These are phyloP conservation scores for Nemapogon koenigi DNA, from an alignment of 2,888 invertebrate species.

Conservation along the genomic window DNA sequence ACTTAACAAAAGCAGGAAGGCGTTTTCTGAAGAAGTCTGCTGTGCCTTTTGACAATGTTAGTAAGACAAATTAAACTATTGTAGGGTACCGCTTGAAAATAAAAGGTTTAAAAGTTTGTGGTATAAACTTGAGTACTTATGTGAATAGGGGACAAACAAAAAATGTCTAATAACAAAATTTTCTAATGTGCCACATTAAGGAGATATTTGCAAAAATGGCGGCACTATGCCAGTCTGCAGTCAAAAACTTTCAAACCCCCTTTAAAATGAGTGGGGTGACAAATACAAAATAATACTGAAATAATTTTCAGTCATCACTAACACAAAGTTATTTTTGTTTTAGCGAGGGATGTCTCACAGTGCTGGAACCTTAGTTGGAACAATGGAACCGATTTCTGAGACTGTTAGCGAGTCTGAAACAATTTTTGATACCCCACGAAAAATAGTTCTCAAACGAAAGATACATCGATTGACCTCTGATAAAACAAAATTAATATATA, in stretches of 20 bases:
- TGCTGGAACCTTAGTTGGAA: too few relatives aligned
- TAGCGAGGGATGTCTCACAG: neutral
- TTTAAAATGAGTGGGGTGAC: too few relatives aligned
- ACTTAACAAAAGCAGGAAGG: constrained; percentile 15
- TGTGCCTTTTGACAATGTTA: constrained; percentile 4
- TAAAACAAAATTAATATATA: constrained; percentile 2
- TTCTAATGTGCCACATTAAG: too few relatives aligned
- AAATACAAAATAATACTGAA: too few relatives aligned
- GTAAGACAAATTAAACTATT: neutral
- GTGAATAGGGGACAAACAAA: neutral
- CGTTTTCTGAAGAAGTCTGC: constrained; percentile 8
- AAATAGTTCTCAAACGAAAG: too few relatives aligned
- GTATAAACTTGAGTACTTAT: neutral
- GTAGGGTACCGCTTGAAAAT: neutral
- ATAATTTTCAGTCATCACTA: neutral
- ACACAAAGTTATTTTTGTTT: neutral
- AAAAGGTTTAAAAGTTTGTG: too few relatives aligned
- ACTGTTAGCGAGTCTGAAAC: constrained; percentile 8
- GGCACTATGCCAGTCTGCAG: too few relatives aligned
- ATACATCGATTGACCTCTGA: constrained; percentile 1
- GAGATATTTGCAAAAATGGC: too few relatives aligned
- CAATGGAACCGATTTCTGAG: constrained; percentile 6
- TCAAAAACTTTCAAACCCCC: neutral
- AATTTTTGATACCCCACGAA: too few relatives aligned
- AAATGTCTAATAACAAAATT: too few relatives aligned